phyloP scores from a whole-genome alignment of 2,797 vertebrate species.

The Crocidura indochinensis region DNA sequence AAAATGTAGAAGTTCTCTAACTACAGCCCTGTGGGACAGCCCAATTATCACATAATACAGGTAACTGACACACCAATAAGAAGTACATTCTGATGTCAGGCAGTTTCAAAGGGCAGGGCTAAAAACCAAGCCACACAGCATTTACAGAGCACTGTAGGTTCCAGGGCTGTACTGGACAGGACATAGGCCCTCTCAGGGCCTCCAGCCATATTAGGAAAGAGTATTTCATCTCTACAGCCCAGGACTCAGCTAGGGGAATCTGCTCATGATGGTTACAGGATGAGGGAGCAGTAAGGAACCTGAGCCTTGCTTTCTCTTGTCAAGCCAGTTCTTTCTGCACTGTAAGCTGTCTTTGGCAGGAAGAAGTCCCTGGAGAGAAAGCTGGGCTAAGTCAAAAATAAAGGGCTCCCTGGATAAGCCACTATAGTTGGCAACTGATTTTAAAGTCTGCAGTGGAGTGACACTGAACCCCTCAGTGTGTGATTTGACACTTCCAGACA shows the following conservation, averaged over 20 bases:
- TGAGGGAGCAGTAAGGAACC: background rate
- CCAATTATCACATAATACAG: background rate
- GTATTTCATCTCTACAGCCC: background rate
- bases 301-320: background rate
- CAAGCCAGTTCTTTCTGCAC: background rate
- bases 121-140: background rate
- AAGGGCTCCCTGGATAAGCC: conserved; percentile 36
- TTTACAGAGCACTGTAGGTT: background rate
- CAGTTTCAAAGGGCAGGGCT: background rate
- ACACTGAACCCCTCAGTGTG: background rate
- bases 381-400: background rate
- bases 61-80: background rate
- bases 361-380: background rate
- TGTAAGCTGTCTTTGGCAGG: background rate
- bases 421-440: background rate
- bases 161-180: background rate
- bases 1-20: conserved; percentile 7
- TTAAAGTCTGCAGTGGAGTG: background rate
- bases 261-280: background rate
- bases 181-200: no score
- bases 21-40: conserved; percentile 11
- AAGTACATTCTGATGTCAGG: conserved; percentile 20
- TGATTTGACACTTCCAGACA: background rate
- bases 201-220: background rate
- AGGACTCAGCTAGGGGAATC: background rate